Evolutionary conservation across 2,888 invertebrate species (phyloP).

Genomic region (Acholoe squamosa): DNA sequence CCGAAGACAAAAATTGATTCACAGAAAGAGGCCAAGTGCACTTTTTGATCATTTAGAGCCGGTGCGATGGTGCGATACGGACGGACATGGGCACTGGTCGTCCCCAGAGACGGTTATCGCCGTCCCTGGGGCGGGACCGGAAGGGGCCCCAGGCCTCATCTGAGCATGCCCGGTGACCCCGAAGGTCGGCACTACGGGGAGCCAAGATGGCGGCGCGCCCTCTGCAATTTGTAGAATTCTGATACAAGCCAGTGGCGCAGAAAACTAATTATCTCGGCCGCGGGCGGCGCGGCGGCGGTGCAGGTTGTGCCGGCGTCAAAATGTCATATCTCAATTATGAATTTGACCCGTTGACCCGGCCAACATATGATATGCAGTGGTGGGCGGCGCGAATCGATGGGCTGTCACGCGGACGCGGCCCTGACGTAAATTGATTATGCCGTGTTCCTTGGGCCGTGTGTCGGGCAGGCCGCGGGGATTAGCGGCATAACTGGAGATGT

Average conservation of each 20-base stretch:
- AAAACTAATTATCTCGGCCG: conserved; percentile 62
- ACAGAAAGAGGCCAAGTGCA: conserved; percentile 38
- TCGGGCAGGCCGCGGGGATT: conserved; percentile 53
- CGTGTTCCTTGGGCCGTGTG: conserved; percentile 56
- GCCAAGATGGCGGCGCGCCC: conserved; percentile 60
- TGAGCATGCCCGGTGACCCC: conserved; percentile 60
- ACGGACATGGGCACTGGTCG: not conserved
- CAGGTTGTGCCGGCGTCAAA: conserved; percentile 24
- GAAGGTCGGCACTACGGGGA: conserved; percentile 48
- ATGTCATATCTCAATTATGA: conserved; percentile 65
- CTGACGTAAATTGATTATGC: conserved; percentile 64
- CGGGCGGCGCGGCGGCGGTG: not conserved
- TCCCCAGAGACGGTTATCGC: conserved; percentile 40
- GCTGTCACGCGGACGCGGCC: conserved; percentile 55
- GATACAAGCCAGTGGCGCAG: conserved; percentile 62
- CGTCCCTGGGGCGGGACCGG: conserved; percentile 42
- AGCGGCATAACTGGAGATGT: conserved; percentile 61
- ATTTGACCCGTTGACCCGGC: conserved; percentile 60
- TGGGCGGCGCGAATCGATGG: conserved; percentile 55
- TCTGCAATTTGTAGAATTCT: conserved; percentile 60
- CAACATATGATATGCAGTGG: conserved; percentile 64
- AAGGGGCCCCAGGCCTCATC: conserved; percentile 57
- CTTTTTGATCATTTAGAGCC: conserved; percentile 55
- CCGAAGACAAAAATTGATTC: conserved; percentile 38
- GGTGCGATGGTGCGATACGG: conserved; percentile 37